A percentile compares a stretch with the other conserved stretches of the same genome.
phyloP scores from a whole-genome alignment of 2,113 vertebrate species.

The Burhinus oedicnemus region DNA sequence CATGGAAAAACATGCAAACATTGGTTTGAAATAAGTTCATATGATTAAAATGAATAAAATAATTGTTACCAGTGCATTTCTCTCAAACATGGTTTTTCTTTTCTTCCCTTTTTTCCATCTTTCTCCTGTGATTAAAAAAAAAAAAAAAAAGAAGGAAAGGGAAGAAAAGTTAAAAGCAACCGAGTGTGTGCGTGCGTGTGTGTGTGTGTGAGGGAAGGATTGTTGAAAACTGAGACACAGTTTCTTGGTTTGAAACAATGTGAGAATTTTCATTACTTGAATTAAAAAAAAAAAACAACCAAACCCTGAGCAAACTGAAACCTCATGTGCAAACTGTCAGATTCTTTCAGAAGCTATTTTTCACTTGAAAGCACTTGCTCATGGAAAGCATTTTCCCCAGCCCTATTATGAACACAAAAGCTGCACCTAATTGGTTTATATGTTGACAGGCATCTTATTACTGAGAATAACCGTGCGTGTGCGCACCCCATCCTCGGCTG shows the following conservation, averaged over 20 bases:
- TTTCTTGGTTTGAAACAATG: slow-evolving; percentile 45
- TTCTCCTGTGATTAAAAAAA: not conserved
- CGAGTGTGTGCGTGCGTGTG: not conserved
- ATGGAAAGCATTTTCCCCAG: not conserved
- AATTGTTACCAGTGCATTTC: not conserved
- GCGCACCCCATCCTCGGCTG: too few relatives aligned
- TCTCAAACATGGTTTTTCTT: not conserved
- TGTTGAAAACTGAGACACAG: not conserved
- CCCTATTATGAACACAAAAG: slow-evolving; percentile 3
- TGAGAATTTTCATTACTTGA: slow-evolving; percentile 53
- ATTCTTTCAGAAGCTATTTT: slow-evolving; percentile 53
- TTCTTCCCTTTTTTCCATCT: not conserved
- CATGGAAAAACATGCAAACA: not conserved
- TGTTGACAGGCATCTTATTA: slow-evolving; percentile 12
- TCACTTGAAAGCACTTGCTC: slow-evolving; percentile 56
- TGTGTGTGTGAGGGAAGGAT: not conserved
- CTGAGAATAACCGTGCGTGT: not conserved
- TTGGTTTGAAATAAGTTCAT: not conserved
- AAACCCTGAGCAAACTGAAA: slow-evolving; percentile 37
- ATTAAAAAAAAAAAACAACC: not conserved
- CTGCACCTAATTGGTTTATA: slow-evolving; percentile 50
- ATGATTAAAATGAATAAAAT: not conserved
- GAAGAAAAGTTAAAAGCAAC: not conserved
- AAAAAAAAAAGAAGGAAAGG: not conserved
- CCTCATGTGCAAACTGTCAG: slow-evolving; percentile 50